Conservation (phyloP, 2,113 vertebrate genomes). For the Sturnira hondurensis region DNA sequence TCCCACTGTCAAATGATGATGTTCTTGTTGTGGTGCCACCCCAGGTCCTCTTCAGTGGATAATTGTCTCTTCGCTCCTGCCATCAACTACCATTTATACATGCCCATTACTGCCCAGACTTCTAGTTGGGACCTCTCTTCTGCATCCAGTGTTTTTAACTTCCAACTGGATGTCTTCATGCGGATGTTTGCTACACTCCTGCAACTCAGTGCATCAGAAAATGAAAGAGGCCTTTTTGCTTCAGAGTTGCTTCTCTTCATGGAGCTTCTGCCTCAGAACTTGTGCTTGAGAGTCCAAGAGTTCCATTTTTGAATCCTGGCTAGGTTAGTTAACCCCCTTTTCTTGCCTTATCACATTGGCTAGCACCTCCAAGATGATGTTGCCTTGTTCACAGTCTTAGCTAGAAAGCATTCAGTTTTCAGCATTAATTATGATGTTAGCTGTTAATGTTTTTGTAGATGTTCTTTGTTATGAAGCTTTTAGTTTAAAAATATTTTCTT, state of each 20-base stretch:
- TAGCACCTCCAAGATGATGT: not conserved
- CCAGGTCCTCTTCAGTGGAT: not conserved
- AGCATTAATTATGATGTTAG: not conserved
- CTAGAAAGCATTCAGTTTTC: not conserved
- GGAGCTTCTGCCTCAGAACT: not conserved
- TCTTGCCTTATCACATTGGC: not conserved
- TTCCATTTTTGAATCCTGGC: not conserved
- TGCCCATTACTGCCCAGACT: not conserved
- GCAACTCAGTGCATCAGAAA: not conserved
- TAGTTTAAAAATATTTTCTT: not conserved
- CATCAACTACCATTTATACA: rapidly evolving
- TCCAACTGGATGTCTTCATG: not conserved
- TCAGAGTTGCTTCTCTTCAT: not conserved
- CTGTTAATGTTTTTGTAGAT: not conserved
- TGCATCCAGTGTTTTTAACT: not conserved
- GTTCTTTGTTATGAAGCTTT: not conserved
- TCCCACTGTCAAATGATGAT: not conserved
- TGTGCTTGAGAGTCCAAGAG: not conserved
- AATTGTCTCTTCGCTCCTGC: too few species aligned
- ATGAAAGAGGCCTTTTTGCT: not conserved
- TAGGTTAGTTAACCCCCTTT: not conserved
- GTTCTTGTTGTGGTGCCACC: too few species aligned
- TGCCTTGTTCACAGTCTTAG: not conserved
- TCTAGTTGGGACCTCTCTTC: not conserved
- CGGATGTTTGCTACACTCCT: not conserved